Conservation (phyloP, 2,113 vertebrate species). For the Syrrhaptes paradoxus region DNA sequence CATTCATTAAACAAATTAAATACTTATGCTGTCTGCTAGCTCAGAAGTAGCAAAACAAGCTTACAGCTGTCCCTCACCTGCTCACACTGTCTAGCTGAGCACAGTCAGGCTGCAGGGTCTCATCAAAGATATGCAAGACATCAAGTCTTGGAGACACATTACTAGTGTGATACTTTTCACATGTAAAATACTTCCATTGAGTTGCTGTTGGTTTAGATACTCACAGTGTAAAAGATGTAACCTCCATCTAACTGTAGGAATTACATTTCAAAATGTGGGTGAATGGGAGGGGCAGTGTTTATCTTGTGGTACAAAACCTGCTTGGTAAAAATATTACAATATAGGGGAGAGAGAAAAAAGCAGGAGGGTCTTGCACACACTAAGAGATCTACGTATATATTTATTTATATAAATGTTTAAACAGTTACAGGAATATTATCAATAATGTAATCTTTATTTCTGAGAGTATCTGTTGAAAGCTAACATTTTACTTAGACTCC, state of each 20-base stretch:
- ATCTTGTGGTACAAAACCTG: not conserved
- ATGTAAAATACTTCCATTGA: not conserved
- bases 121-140: not conserved
- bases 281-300: not conserved
- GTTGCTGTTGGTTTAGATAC: not conserved
- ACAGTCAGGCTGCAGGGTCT: not conserved
- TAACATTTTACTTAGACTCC: not conserved
- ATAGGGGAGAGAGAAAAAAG: not conserved
- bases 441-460: not conserved
- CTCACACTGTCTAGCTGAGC: not conserved
- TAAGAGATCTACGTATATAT: not conserved
- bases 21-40: not conserved
- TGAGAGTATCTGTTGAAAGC: not conserved
- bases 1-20: not conserved
- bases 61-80: not conserved
- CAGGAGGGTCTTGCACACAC: fast-evolving
- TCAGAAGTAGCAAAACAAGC: not conserved
- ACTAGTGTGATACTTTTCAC: not conserved
- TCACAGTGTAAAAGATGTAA: not conserved
- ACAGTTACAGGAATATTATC: not conserved
- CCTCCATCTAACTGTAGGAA: not conserved
- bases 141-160: not conserved
- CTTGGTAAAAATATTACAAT: not conserved
- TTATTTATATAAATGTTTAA: not conserved
- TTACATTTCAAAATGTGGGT: not conserved